A percentile compares a stretch with the other conserved stretches of the same genome.
These are phyloP conservation scores for Anagrus nilaparvatae DNA, from an alignment of 1,140 invertebrate genomes.

Conservation along the genomic window DNA sequence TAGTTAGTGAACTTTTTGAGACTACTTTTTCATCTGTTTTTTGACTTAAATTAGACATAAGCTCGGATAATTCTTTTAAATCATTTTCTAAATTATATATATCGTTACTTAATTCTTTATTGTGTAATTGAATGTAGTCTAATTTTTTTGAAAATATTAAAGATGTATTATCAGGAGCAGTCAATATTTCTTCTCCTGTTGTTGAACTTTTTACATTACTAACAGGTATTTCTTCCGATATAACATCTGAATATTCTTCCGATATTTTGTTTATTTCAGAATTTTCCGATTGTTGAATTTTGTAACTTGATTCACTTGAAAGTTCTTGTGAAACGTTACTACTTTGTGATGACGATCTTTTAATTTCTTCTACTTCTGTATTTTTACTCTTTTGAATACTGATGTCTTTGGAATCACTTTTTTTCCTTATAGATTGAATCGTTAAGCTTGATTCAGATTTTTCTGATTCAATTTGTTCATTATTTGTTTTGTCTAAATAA, in stretches of 20 bases:
- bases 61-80: slow-evolving; percentile 33
- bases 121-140: slow-evolving; percentile 30
- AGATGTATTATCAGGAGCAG: slow-evolving; percentile 7
- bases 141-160: slow-evolving; percentile 24
- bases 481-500: slow-evolving; percentile 1
- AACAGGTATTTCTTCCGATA: slow-evolving; percentile 6
- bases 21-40: slow-evolving; percentile 27
- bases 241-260: neutral
- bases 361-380: slow-evolving; percentile 13
- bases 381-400: slow-evolving; percentile 15
- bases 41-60: slow-evolving; percentile 36
- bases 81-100: slow-evolving; percentile 37
- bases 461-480: slow-evolving; percentile 7
- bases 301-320: slow-evolving; percentile 17
- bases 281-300: slow-evolving; percentile 1
- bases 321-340: slow-evolving; percentile 21
- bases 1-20: neutral
- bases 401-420: slow-evolving; percentile 20
- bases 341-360: slow-evolving; percentile 17
- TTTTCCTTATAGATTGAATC: slow-evolving; percentile 6
- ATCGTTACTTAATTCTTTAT: slow-evolving; percentile 35
- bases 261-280: slow-evolving; percentile 4
- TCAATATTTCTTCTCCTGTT: slow-evolving; percentile 1
- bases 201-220: neutral
- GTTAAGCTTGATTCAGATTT: slow-evolving; percentile 12